Evolutionary conservation across 2,797 vertebrate species (phyloP).

Genomic region (Urocyon cinereoargenteus): DNA sequence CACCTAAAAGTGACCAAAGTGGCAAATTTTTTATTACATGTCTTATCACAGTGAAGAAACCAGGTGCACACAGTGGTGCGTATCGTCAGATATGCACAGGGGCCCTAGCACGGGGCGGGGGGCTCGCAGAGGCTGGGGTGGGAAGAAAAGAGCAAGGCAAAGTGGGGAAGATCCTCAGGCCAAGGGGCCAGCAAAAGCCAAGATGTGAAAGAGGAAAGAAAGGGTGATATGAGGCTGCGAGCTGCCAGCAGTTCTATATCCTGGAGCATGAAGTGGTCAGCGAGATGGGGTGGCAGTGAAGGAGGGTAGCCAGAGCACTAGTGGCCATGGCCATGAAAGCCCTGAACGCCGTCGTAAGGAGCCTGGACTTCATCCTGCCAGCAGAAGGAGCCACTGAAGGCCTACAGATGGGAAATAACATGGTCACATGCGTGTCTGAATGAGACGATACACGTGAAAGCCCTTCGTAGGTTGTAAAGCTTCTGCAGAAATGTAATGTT

Average conservation of each 20-base stretch:
- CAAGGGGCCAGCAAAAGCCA: background rate
- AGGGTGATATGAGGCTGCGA: fast-evolving
- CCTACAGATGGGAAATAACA: no score
- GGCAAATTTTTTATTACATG: no score
- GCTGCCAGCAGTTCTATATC: fast-evolving
- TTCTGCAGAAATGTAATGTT: background rate
- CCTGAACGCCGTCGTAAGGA: background rate
- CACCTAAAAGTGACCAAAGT: background rate
- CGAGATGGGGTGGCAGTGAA: background rate
- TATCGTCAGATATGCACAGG: fast-evolving
- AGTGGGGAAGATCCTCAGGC: no score
- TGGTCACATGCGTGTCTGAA: no score
- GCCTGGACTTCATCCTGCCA: background rate
- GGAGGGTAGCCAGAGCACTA: fast-evolving
- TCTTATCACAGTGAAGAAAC: background rate
- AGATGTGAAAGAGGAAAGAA: background rate
- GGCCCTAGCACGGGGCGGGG: background rate
- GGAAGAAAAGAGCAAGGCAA: background rate
- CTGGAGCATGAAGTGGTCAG: background rate
- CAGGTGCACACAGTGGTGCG: no score
- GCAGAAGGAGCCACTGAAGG: background rate
- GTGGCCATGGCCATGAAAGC: fast-evolving
- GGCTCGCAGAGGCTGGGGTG: background rate
- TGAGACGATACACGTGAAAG: background rate
- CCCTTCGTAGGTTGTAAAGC: background rate